phyloP scores from a whole-genome alignment of 1,140 invertebrate species.

The Caerostris extrusa region DNA sequence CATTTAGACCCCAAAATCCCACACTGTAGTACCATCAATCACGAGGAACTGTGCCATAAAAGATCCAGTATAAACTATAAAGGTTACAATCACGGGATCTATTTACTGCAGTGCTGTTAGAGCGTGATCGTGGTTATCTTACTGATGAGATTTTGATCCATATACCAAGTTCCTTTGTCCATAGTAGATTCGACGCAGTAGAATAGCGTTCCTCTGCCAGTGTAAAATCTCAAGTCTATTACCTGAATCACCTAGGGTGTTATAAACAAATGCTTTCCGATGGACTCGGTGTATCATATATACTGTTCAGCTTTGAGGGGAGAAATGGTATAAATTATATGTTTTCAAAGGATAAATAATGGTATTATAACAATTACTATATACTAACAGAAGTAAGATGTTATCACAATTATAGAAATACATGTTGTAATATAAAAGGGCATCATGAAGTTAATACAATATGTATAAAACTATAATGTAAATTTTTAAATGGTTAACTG shows the following conservation, averaged over 20 bases:
- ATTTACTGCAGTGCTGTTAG: conserved; percentile 31
- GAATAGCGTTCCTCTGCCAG: neutral
- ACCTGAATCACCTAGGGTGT: neutral
- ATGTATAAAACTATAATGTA: too few species aligned
- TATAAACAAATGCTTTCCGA: neutral
- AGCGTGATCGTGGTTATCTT: conserved; percentile 40
- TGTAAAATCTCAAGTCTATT: conserved; percentile 51
- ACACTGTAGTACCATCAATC: neutral
- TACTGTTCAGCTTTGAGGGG: neutral
- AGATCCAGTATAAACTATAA: conserved; percentile 5
- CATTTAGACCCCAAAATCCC: neutral
- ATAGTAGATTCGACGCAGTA: neutral
- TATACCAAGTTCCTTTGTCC: neutral
- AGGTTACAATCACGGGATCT: conserved; percentile 17
- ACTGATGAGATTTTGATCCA: conserved; percentile 64
- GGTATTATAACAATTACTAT: too few species aligned
- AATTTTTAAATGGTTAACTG: too few species aligned
- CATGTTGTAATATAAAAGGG: too few species aligned
- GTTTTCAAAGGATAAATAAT: too few species aligned
- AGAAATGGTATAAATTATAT: neutral
- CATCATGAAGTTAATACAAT: too few species aligned
- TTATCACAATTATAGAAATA: too few species aligned
- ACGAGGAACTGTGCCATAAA: neutral
- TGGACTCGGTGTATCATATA: neutral
- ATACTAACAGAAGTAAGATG: too few species aligned